These are phyloP conservation scores for Drosophila grimshawi DNA, from an alignment of 1,140 invertebrate genomes.

Conservation along the genomic window DNA sequence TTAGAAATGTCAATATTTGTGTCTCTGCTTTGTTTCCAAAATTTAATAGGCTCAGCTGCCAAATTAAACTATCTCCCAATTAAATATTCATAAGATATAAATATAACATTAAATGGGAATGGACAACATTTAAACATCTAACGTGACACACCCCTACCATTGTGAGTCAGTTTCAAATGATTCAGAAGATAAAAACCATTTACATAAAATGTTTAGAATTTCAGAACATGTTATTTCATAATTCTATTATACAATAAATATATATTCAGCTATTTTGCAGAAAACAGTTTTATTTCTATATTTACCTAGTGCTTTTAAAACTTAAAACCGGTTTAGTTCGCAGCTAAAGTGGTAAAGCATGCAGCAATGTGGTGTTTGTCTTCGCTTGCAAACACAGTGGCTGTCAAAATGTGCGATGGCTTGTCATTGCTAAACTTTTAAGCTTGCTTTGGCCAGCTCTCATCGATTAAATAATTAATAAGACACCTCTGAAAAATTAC, in stretches of 20 bases:
- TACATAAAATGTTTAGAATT: background rate
- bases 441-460: background rate
- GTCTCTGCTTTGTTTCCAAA: background rate
- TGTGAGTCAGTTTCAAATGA: background rate
- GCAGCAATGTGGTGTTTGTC: background rate
- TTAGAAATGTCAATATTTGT: background rate
- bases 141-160: background rate
- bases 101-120: background rate
- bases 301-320: background rate
- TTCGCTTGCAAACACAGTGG: background rate
- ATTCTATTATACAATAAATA: background rate
- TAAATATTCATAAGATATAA: background rate
- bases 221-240: background rate
- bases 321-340: constrained; percentile 22
- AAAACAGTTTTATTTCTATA: background rate
- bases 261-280: background rate
- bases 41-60: background rate
- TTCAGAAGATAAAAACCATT: background rate
- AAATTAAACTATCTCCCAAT: background rate
- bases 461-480: background rate
- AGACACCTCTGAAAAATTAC: background rate
- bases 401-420: background rate
- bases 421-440: constrained; percentile 12
- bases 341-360: background rate
- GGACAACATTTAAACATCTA: background rate